Evolutionary conservation across 2,888 invertebrate genomes (phyloP), one percentile per base, ranked within the genome.

Genomic region (Pterostichus madidus): DNA sequence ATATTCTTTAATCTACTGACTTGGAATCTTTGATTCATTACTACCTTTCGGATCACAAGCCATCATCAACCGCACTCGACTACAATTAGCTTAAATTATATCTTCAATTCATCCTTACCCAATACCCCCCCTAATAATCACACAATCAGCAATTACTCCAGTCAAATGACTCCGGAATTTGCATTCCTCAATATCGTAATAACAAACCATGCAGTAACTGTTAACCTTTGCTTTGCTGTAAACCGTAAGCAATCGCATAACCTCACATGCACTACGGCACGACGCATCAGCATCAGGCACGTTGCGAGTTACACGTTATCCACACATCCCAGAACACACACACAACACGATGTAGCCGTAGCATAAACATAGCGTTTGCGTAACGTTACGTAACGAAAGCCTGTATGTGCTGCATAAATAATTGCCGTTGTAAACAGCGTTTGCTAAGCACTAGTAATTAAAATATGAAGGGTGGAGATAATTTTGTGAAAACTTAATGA

Each of bases 391-490:
- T 44, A 39, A 44, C 44, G 17, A 39, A 71, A 13, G 68, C 17
- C 17, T 44, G 39, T 64, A 71, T 71, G 75, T 52, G 52, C 75
- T 52, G 53, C 56, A 76, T 76, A 76, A 76, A 76, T 76, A 76
- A 76, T 76, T 76, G 56, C 52, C 56, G 56, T 15, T 53, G 76
- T 76, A 76, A 53, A 76, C 76, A 56, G 56, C 56, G 76, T 56
- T 76, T 56, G 39, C 53, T 56, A 39, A 56, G 53, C 76, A 71
- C 76, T 71, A 39, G 76, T 76, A 56, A 76, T 76, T 76, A 76
- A 76, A 76, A 76, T 76, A 76, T 76, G 76, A 56, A 76, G 35
- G 56, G 76, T 46, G 76, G 32, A 52, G 76, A 52, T 76, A 53
- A 76, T 76, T 75, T 76, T 53, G 39, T 35, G 56, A 52, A 76